Conservation (phyloP, 2,888 invertebrate species). For the Dolichopus griseipennis region DNA sequence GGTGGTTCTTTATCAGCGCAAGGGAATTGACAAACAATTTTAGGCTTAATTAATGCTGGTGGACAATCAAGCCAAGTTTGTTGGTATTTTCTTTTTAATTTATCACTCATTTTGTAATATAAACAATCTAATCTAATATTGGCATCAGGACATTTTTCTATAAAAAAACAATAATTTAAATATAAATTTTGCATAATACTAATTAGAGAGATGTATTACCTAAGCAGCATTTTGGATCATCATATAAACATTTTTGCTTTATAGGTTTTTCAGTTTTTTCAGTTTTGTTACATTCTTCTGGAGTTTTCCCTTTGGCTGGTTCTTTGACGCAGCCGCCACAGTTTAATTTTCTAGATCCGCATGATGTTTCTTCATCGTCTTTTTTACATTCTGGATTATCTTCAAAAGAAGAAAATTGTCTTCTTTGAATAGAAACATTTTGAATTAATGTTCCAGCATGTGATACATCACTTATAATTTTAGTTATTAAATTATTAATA, state of each 20-base stretch:
- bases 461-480: no score
- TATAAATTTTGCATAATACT: background rate
- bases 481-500: no score
- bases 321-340: no score
- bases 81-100: slow-evolving; percentile 18
- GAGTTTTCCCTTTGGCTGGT: no score
- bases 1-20: slow-evolving; percentile 15
- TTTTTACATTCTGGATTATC: no score
- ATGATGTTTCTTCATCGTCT: no score
- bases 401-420: no score
- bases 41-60: background rate
- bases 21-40: slow-evolving; percentile 7
- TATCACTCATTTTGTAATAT: background rate
- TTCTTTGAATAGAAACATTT: no score
- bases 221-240: background rate
- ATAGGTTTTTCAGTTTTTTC: no score
- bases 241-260: background rate
- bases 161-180: background rate
- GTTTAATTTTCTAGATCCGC: no score
- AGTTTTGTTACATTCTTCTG: no score
- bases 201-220: background rate
- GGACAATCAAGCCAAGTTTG: slow-evolving; percentile 23
- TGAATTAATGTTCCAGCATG: no score
- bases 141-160: background rate
- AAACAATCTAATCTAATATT: background rate